Percentiles rank a stretch among this genome's conserved stretches.
These are phyloP conservation scores for Megalops cyprinoides DNA, from an alignment of 2,797 vertebrate species.

Conservation along the genomic window DNA sequence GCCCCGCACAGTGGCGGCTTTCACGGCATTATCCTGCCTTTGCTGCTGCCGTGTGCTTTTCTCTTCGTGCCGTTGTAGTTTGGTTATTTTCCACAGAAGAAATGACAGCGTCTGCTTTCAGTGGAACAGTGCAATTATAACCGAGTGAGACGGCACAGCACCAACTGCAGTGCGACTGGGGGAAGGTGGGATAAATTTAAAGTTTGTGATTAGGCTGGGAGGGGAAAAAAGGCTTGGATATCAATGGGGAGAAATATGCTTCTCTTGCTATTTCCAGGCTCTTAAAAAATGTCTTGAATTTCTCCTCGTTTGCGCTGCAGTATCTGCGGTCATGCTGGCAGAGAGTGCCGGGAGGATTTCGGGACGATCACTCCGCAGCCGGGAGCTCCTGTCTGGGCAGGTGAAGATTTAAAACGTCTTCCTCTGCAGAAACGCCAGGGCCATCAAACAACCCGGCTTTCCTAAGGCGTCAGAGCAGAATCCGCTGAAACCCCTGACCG, in stretches of 20 bases:
- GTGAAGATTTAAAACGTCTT: constrained; percentile 22
- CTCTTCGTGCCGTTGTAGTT: background rate
- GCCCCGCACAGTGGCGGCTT: no score
- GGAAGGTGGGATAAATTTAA: constrained; percentile 32
- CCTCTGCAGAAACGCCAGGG: background rate
- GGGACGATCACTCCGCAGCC: constrained; percentile 10
- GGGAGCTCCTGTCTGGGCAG: constrained; percentile 1
- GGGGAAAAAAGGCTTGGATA: constrained; percentile 23
- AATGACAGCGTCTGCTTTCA: constrained; percentile 11
- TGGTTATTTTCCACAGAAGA: background rate
- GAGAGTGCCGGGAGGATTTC: constrained; percentile 12
- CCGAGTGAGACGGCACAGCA: background rate
- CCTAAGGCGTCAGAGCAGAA: background rate
- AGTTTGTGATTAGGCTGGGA: constrained; percentile 33
- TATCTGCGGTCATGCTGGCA: constrained; percentile 6
- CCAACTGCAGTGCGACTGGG: background rate
- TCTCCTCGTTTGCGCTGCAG: background rate
- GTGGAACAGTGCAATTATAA: constrained; percentile 30
- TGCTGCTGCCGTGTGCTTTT: background rate
- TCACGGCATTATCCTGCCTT: no score
- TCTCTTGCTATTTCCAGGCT: constrained; percentile 19
- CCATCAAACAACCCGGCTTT: background rate
- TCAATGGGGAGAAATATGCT: constrained; percentile 28
- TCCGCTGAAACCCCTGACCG: background rate
- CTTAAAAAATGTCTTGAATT: constrained; percentile 14